Conservation (phyloP, 2,113 vertebrate species). For the Coptodon rendalli region DNA sequence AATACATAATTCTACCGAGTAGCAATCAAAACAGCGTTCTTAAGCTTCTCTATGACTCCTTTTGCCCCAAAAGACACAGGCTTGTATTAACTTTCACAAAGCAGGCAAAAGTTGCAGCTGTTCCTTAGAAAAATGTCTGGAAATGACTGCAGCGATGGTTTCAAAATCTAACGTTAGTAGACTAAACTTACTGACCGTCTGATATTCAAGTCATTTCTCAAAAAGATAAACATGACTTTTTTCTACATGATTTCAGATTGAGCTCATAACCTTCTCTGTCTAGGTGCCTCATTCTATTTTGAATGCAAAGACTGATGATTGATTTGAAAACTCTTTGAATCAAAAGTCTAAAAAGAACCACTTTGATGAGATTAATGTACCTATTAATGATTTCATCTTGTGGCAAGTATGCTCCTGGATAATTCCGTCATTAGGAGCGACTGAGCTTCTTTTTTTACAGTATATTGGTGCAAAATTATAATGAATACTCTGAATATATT, state of each 20-base stretch:
- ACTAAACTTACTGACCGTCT: neutral
- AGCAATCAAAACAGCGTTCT: neutral
- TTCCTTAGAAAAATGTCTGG: neutral
- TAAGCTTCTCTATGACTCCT: neutral
- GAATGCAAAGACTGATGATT: neutral
- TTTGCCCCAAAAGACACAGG: neutral
- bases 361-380: neutral
- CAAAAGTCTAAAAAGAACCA: neutral
- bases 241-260: neutral
- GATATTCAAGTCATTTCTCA: neutral
- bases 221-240: neutral
- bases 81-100: neutral
- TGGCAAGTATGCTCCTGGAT: neutral
- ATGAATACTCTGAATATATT: neutral
- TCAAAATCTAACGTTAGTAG: neutral
- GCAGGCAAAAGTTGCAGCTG: neutral
- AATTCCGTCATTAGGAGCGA: neutral
- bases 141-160: fast-evolving
- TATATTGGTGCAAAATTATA: neutral
- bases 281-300: neutral
- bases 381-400: neutral
- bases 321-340: neutral
- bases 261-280: neutral
- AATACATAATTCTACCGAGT: neutral
- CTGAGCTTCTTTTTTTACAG: neutral